Conservation (phyloP, 1,140 invertebrate species). For the Idris sp. region DNA sequence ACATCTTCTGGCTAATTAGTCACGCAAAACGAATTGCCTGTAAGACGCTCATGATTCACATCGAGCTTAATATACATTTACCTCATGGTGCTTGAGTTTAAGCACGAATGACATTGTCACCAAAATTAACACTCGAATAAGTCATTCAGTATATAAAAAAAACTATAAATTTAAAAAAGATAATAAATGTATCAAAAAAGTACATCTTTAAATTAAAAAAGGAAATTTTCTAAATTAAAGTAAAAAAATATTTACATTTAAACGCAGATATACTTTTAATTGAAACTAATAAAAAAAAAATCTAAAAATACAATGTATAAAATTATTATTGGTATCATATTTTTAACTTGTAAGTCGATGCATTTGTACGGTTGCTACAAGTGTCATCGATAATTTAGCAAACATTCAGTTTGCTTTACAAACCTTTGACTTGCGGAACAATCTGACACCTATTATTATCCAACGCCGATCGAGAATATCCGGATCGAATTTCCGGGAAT, state of each 20-base stretch:
- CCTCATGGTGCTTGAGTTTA: conserved; percentile 4
- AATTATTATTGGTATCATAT: too few relatives aligned
- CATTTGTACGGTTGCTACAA: conserved; percentile 39
- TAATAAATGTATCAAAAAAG: not conserved
- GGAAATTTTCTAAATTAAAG: too few relatives aligned
- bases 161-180: too few relatives aligned
- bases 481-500: conserved; percentile 17
- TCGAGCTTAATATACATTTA: conserved; percentile 3
- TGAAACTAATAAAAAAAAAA: too few relatives aligned
- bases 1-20: conserved; percentile 52
- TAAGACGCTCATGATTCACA: conserved; percentile 18
- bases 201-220: too few relatives aligned
- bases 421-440: conserved; percentile 36
- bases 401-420: conserved; percentile 17
- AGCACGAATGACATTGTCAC: conserved; percentile 17
- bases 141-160: too few relatives aligned
- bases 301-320: too few relatives aligned
- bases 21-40: conserved; percentile 48
- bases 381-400: conserved; percentile 35
- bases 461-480: conserved; percentile 4
- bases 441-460: conserved; percentile 17
- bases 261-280: too few relatives aligned
- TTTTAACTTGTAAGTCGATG: conserved; percentile 4
- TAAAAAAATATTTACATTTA: too few relatives aligned
- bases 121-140: conserved; percentile 22